phyloP scores from a whole-genome alignment of 2,888 invertebrate genomes.

The Antitype chi region DNA sequence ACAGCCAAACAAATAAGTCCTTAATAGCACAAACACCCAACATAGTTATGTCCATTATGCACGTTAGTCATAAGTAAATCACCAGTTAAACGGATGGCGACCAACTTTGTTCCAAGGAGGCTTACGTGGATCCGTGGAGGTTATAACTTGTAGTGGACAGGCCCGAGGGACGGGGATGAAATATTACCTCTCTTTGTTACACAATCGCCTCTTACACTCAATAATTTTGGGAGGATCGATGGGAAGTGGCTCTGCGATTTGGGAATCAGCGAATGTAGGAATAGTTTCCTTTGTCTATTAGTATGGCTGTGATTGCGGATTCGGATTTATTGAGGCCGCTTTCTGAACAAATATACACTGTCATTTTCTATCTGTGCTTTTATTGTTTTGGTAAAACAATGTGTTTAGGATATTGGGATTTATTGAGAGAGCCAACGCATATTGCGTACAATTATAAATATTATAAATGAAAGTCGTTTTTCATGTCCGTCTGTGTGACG shows the following conservation, averaged over 20 bases:
- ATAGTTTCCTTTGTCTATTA: constrained; percentile 55
- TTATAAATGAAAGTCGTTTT: background rate
- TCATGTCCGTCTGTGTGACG: background rate
- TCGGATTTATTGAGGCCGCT: constrained; percentile 15
- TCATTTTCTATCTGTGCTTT: background rate
- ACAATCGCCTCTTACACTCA: constrained; percentile 63
- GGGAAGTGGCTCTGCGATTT: constrained; percentile 48
- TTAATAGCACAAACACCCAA: constrained; percentile 11
- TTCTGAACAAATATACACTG: constrained; percentile 7
- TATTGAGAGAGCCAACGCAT: background rate
- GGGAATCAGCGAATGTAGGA: constrained; percentile 43
- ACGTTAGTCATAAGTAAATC: constrained; percentile 54
- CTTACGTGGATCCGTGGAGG: constrained; percentile 38
- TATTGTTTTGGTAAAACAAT: background rate
- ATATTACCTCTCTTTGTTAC: constrained; percentile 66
- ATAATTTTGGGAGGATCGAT: constrained; percentile 63
- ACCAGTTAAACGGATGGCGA: constrained; percentile 44
- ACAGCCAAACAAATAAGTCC: constrained; percentile 7
- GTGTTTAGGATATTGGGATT: background rate
- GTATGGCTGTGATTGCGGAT: constrained; percentile 34
- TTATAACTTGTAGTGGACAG: constrained; percentile 52
- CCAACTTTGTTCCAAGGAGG: constrained; percentile 44
- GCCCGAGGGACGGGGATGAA: constrained; percentile 60
- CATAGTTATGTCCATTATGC: constrained; percentile 28
- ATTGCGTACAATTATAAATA: background rate